Evolutionary conservation across 2,888 invertebrate genomes (phyloP).

Genomic region (Argynnis bischoffii): DNA sequence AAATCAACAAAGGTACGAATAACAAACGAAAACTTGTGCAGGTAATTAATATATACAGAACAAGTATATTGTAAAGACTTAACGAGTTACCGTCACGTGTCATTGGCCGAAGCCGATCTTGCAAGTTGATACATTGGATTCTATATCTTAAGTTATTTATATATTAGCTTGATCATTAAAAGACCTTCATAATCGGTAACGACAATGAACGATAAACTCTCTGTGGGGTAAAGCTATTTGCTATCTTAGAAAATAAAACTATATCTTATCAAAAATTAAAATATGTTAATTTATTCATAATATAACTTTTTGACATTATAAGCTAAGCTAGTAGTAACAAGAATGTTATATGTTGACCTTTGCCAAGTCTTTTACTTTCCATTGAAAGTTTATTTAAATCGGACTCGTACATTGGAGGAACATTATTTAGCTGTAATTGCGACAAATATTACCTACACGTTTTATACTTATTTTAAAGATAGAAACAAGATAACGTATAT

Average conservation of each 20-base stretch:
- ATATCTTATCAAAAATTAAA: not conserved
- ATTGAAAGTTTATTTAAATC: too few relatives aligned
- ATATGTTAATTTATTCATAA: too few relatives aligned
- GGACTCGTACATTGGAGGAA: too few relatives aligned
- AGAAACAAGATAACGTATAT: too few relatives aligned
- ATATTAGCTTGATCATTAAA: conserved; percentile 22
- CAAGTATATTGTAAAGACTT: conserved; percentile 5
- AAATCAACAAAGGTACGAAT: not conserved
- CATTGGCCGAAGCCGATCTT: conserved; percentile 15
- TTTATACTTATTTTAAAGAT: too few relatives aligned
- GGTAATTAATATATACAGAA: conserved; percentile 15
- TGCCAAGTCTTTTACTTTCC: too few relatives aligned
- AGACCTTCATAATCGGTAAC: conserved; percentile 7
- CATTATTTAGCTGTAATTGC: too few relatives aligned
- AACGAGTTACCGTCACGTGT: conserved; percentile 13
- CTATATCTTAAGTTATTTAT: conserved; percentile 15
- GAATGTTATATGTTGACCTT: too few relatives aligned
- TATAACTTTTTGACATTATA: not conserved
- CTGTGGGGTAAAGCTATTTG: not conserved
- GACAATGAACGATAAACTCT: conserved; percentile 5
- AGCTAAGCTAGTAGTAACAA: too few relatives aligned
- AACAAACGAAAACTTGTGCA: conserved; percentile 14
- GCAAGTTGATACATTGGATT: conserved; percentile 17
- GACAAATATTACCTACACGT: too few relatives aligned
- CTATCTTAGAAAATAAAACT: not conserved